Evolutionary conservation across 2,888 invertebrate species (phyloP), one percentile per base, ranked within the genome.

Genomic region (Arrhopalites spinosus): DNA sequence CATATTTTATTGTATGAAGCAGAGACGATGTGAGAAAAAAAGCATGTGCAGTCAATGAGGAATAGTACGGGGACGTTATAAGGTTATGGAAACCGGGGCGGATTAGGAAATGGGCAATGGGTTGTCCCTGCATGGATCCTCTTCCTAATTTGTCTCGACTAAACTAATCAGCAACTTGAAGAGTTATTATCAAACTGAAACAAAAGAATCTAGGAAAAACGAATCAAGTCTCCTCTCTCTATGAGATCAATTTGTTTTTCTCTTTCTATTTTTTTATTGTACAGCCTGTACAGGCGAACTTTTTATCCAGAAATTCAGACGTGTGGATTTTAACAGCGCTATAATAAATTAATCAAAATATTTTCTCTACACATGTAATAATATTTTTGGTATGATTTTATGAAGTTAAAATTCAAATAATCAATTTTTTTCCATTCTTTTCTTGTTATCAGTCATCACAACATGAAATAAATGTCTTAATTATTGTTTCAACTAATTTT

Each of bases 111-210:
- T n/a, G n/a, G 15, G 45, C 23, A 2, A 27, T 68, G 47, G 50
- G 68, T 43, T 50, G 27, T 45, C 68, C 50, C 67, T 68, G 25
- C 67, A 47, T 68, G 47, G 20, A 45, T 25, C 47, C 67, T 47
- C 68, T 63, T 63, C n/a, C 50, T 68, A 68, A 68, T 68, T 68
- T 68, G 68, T 68, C 67, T 67, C 68, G 43, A 68, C 47, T 68
- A 68, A 68, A 68, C 68, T 68, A 68, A 68, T 68, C 68, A 50
- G 50, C 47, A 50, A 68, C 68, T 68, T 50, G 23, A 68, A 68
- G 68, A 68, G 50, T 68, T 50, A 50, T 68, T 27, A 50, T 27
- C 27, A 27, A 68, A 68, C 20, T 27, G 27, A 68, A 68, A 68
- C 68, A 68, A 68, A 68, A 29, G 68, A 50, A 67, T 20, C 1